Percentiles rank a stretch among this genome's conserved stretches.
These are phyloP conservation scores for Epinephelus moara DNA, from an alignment of 2,113 vertebrate species.

Conservation along the genomic window DNA sequence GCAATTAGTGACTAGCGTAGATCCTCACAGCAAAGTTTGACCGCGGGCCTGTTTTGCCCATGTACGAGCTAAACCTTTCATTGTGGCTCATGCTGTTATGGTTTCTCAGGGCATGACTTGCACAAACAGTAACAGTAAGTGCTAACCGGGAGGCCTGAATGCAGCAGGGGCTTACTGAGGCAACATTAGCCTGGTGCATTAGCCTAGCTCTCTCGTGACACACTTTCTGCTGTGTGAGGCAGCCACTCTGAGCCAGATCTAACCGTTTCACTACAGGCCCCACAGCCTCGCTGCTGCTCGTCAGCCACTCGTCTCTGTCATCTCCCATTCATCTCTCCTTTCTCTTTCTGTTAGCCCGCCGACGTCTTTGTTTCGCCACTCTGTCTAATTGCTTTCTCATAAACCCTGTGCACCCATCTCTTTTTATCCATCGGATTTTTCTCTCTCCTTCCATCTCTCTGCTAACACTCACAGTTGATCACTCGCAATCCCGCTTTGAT, in stretches of 20 bases:
- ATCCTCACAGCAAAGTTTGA: slow-evolving; percentile 40
- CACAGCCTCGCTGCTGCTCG: slow-evolving; percentile 33
- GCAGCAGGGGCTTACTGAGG: slow-evolving; percentile 29
- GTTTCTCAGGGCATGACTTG: slow-evolving; percentile 39
- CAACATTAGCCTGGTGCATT: slow-evolving; percentile 56
- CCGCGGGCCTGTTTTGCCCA: slow-evolving; percentile 34
- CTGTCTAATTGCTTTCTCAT: slow-evolving; percentile 40
- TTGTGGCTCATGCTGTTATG: slow-evolving; percentile 43
- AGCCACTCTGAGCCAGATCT: slow-evolving; percentile 43
- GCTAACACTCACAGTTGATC: slow-evolving; percentile 11
- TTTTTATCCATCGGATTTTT: slow-evolving; percentile 28
- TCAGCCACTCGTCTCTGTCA: slow-evolving; percentile 36
- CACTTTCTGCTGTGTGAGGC: slow-evolving; percentile 50
- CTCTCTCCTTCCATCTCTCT: slow-evolving; percentile 21
- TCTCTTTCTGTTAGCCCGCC: slow-evolving; percentile 25
- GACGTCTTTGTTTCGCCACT: slow-evolving; percentile 44
- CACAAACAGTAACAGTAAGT: slow-evolving; percentile 50
- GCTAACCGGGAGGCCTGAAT: slow-evolving; percentile 39
- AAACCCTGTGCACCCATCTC: neutral
- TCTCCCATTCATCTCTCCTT: slow-evolving; percentile 26
- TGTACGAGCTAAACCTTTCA: slow-evolving; percentile 41
- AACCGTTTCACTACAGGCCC: slow-evolving; percentile 27
- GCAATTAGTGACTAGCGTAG: slow-evolving; percentile 33
- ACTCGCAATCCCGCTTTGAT: slow-evolving; percentile 34
- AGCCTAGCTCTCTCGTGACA: slow-evolving; percentile 65